Base-by-base conservation (phyloP, 2,113 vertebrate genomes). In the Alexandromys fortis region DNA sequence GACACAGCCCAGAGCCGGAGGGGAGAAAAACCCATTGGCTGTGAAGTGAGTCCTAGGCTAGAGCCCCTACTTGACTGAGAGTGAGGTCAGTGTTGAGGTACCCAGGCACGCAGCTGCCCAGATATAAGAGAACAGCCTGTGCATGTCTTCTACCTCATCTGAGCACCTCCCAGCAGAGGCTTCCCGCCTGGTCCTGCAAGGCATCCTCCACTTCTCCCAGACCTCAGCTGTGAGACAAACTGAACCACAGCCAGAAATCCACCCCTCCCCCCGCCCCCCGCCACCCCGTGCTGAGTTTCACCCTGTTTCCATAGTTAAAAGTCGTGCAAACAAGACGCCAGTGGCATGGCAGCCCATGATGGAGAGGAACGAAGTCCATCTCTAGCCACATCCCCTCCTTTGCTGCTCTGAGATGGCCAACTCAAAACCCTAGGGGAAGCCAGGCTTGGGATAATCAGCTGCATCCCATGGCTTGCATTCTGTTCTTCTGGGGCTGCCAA, bases 201-300 rank as follows among this genome's bases (percentile, higher is more conserved):
- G 86, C 89, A 75, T 47, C 76, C 95, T 35, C 79, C 7, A 13
- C 61, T 58, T 86, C 77, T 86, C 79, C 58, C 47, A 19, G n/a
- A 63, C 19, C 58, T 77, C 30, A 63, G 65, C 63, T n/a, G 38
- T 90, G 86, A 90, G 76, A 89, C 96, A 94, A 91, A 94, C 24
- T 9, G 86, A 95, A 85, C 55, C 22, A 28, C 77, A 55, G 88
- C 77, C 92, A 91, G 92, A 92, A 94, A 65, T 77, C 75, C 75
- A 38, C 63, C 49, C 49, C 13, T 2, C 72, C 85, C 77, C 17
- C 47, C 47, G 67, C 85, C 73, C 17, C 47, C 47, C 47, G 47
- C 55, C 17, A 6, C 17, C 17, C 11, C n/a, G 9, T 12, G 67
- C 81, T 1, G 5, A 24, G 42, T 35, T 61, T 42, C 8, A 7